Evolutionary conservation across 2,797 vertebrate genomes (phyloP), one percentile per base, ranked within the genome.

Genomic region (Amphiprion clarkii): DNA sequence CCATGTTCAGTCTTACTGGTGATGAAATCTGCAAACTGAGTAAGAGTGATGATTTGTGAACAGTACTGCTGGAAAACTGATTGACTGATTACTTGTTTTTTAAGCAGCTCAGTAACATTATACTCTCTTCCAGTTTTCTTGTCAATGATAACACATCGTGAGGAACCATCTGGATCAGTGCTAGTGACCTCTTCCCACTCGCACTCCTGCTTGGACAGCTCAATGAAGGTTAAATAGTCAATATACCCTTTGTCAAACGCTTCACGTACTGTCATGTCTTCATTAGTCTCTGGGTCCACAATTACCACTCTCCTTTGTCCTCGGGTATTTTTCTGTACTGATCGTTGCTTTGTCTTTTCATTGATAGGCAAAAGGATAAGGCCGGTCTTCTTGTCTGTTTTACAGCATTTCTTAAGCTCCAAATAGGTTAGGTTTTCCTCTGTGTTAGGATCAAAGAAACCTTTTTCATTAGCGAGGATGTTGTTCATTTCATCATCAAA

Each of bases 141-240:
- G 81, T 99, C 98, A 0, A 94, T 95, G 57, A 99, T 95, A 36
- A 97, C 83, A 29, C 97, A 91, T 27, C 89, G 93, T 2, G 88
- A 94, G 56, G 96, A 96, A 17, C 98, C 98, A 79, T 99, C 98
- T 2, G 96, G 94, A 11, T 94, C 95, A 0, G 97, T 97, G 76
- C 96, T 96, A 3, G 96, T 97, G 54, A 97, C 96, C 90, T 99
- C 98, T 87, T 99, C 97, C 98, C 98, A 99, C 82, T 99, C 98
- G n/a, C 97, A 97, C 76, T 99, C 98, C 76, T 99, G 98, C 53
- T 95, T 91, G 17, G 96, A 95, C 51, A 99, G 94, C 60, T 99
- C 97, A 60, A 92, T 54, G 27, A 94, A 99, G 61, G 97, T 99
- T 2, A 96, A 92, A 8, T 96, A 95, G 92, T 99, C 98, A 33